These are phyloP conservation scores for Drosophila arizonae DNA, from an alignment of 1,140 invertebrate genomes.

Conservation along the genomic window DNA sequence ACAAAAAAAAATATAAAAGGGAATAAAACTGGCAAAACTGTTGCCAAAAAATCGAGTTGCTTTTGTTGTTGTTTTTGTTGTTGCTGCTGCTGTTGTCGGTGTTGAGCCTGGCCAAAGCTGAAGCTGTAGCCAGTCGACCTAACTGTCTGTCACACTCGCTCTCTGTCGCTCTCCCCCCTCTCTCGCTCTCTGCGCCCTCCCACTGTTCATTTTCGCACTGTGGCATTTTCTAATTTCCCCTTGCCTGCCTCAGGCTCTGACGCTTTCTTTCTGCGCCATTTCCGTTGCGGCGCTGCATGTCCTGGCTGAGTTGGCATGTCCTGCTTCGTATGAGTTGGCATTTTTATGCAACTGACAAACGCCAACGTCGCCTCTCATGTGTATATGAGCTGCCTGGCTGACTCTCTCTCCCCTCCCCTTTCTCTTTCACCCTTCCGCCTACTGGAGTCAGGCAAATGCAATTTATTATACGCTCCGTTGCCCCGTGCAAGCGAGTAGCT, in stretches of 20 bases:
- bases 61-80: background rate
- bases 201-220: slow-evolving; percentile 27
- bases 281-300: slow-evolving; percentile 67
- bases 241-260: slow-evolving; percentile 10
- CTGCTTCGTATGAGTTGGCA: slow-evolving; percentile 71
- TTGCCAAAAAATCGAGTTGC: slow-evolving; percentile 24
- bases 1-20: background rate
- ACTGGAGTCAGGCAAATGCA: slow-evolving; percentile 49
- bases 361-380: slow-evolving; percentile 64
- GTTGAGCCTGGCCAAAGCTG: slow-evolving; percentile 16
- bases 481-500: slow-evolving; percentile 20
- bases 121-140: slow-evolving; percentile 8
- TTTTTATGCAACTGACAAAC: slow-evolving; percentile 80
- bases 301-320: slow-evolving; percentile 61
- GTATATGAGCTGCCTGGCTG: slow-evolving; percentile 30
- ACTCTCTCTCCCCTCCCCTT: too few relatives aligned
- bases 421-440: background rate
- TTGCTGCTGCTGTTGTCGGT: slow-evolving; percentile 7
- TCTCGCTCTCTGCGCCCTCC: background rate
- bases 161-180: background rate
- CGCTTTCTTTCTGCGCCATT: slow-evolving; percentile 71
- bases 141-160: slow-evolving; percentile 19
- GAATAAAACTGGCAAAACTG: slow-evolving; percentile 29
- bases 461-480: slow-evolving; percentile 76
- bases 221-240: slow-evolving; percentile 77